These are phyloP conservation scores for Conger conger DNA, from an alignment of 2,113 vertebrate species.

Conservation along the genomic window DNA sequence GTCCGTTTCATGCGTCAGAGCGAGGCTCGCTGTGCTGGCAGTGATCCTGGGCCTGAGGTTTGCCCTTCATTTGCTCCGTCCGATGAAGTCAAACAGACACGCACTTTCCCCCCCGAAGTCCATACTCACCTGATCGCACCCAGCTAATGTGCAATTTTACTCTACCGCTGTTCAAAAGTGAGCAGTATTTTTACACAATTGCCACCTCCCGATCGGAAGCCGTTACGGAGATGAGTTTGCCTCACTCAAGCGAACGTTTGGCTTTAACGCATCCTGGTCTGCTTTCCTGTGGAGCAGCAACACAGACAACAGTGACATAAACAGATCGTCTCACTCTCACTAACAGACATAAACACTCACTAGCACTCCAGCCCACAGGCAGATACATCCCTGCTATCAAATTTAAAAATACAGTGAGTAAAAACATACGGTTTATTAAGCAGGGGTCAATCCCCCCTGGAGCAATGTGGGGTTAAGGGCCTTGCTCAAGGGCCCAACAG, in stretches of 20 bases:
- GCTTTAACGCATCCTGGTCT: neutral
- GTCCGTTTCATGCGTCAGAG: no score
- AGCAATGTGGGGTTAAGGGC: no score
- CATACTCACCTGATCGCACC: neutral
- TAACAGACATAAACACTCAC: no score
- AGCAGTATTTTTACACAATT: neutral
- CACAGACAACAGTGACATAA: neutral
- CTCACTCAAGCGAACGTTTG: neutral
- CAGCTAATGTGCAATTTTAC: constrained; percentile 5
- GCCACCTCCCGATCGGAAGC: neutral
- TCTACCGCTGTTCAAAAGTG: neutral
- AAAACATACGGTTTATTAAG: no score
- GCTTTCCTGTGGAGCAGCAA: neutral
- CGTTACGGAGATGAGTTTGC: neutral
- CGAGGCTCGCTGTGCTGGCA: no score
- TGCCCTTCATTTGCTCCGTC: no score
- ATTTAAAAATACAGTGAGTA: no score
- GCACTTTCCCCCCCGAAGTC: constrained; percentile 6
- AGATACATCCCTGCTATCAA: no score
- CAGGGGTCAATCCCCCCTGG: no score
- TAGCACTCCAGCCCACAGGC: neutral
- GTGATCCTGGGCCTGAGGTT: no score
- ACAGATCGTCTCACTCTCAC: no score
- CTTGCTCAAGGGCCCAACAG: no score
- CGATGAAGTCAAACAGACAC: neutral